Percentiles rank a stretch among this genome's conserved stretches.
These are phyloP conservation scores for Acromyrmex heyeri DNA, from an alignment of 1,140 invertebrate genomes.

Conservation along the genomic window DNA sequence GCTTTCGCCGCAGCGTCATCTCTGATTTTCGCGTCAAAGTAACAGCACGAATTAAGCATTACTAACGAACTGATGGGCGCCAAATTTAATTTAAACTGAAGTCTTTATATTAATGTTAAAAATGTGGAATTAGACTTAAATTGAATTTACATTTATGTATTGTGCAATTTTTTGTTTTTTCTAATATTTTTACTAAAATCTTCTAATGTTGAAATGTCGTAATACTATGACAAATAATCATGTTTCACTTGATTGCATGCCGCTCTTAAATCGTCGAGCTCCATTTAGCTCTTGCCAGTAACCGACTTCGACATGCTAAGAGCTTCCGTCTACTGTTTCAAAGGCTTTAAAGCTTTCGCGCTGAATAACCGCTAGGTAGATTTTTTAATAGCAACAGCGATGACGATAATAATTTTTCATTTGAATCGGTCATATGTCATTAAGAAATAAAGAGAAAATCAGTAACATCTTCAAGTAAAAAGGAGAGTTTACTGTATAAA, in stretches of 20 bases:
- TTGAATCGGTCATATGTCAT: background rate
- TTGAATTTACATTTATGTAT: background rate
- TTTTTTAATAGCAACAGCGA: conserved; percentile 39
- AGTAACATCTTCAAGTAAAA: background rate
- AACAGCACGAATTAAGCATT: too few species aligned
- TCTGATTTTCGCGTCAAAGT: too few species aligned
- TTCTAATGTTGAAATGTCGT: background rate
- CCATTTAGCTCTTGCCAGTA: conserved; percentile 73
- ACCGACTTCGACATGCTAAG: conserved; percentile 80
- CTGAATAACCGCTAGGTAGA: conserved; percentile 8
- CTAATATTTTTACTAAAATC: background rate
- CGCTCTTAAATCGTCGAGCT: conserved; percentile 81
- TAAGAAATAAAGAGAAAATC: background rate
- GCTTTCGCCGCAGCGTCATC: too few species aligned
- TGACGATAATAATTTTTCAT: conserved; percentile 35
- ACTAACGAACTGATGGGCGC: too few species aligned
- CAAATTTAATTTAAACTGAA: too few species aligned
- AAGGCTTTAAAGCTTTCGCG: conserved; percentile 67
- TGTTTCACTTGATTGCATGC: conserved; percentile 76
- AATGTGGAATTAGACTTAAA: background rate
- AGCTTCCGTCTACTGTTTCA: conserved; percentile 79
- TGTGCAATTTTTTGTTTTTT: background rate
- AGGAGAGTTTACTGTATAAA: background rate
- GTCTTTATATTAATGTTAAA: background rate
- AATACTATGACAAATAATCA: conserved; percentile 78